Evolutionary conservation across 2,888 invertebrate species (phyloP), one percentile per base, ranked within the genome.

Genomic region (Ashinkailepas kermadecensis): DNA sequence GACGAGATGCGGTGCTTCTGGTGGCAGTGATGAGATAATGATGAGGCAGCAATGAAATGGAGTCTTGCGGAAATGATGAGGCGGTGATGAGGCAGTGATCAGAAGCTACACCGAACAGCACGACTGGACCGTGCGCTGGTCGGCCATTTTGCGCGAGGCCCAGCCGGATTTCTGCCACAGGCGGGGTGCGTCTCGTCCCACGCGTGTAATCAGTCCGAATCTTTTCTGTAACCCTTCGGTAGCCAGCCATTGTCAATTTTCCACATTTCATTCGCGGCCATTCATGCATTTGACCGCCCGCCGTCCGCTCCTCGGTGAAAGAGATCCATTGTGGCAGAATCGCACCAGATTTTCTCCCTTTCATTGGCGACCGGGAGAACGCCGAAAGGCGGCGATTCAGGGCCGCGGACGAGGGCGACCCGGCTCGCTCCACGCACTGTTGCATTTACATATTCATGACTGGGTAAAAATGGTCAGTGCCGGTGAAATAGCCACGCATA

Each of bases 261-360:
- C 74, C 74, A 74, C 74, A 74, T 74, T 74, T 74, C 74, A 74
- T 74, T 74, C 54, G 56, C 3, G 56, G 10, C 74, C 74, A 74
- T 74, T 74, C 54, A 74, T 74, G 74, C 74, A 74, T 54, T 74
- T 74, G 74, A 74, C 74, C 74, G 74, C 54, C 74, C 74, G 74
- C 54, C 54, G 74, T 21, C 74, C 74, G 74, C 56, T 74, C 21
- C 13, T 56, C 54, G 13, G 18, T 74, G 23, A 74, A 74, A 74
- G 56, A 13, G 21, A 21, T 56, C 56, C 74, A 56, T 74, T 74
- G 74, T 74, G 54, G 21, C 21, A 6, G 74, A 21, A 21, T 56
- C 74, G 54, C 56, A 18, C 54, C 54, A 74, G 74, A 56, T 74
- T 74, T 74, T 74, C 15, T 21, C 54, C 56, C 74, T 74, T 74